Percentiles rank a stretch among this genome's conserved stretches.
phyloP scores from a whole-genome alignment of 2,113 vertebrate species.

The Puma concolor region DNA sequence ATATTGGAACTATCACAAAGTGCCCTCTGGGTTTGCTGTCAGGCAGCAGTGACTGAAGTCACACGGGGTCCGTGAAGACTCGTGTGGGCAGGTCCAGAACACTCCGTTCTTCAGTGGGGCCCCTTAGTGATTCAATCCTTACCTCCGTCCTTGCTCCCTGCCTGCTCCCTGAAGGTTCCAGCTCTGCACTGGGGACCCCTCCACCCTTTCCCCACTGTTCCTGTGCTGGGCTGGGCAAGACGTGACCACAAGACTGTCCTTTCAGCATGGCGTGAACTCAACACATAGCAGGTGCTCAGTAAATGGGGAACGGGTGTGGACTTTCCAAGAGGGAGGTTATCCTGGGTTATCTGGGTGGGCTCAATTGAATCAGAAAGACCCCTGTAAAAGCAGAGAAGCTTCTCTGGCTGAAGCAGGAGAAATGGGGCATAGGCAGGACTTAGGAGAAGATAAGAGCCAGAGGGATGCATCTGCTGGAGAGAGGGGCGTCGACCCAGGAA shows the following conservation, averaged over 20 bases:
- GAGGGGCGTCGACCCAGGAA: rapidly evolving
- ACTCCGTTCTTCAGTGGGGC: background rate
- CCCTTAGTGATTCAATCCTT: rapidly evolving
- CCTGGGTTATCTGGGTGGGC: background rate
- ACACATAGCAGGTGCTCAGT: background rate
- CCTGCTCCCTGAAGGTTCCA: background rate
- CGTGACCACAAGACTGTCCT: too few relatives aligned
- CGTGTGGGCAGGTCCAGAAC: background rate
- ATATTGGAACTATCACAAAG: background rate
- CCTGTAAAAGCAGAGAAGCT: background rate
- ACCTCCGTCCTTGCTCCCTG: too few relatives aligned
- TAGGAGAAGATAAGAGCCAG: rapidly evolving
- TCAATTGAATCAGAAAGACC: background rate
- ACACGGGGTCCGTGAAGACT: rapidly evolving
- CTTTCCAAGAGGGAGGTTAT: too few relatives aligned
- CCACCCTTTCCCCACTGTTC: background rate
- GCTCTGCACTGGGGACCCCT: too few relatives aligned
- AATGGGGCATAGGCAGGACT: rapidly evolving
- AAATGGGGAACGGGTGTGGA: background rate
- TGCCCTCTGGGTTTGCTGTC: background rate
- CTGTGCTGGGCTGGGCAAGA: background rate
- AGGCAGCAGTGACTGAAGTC: background rate
- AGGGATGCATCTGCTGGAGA: too few relatives aligned
- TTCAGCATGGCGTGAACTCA: background rate
- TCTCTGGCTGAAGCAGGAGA: background rate